Base-by-base conservation (phyloP, 2,888 invertebrate species). In the Auanema freiburgensis region DNA sequence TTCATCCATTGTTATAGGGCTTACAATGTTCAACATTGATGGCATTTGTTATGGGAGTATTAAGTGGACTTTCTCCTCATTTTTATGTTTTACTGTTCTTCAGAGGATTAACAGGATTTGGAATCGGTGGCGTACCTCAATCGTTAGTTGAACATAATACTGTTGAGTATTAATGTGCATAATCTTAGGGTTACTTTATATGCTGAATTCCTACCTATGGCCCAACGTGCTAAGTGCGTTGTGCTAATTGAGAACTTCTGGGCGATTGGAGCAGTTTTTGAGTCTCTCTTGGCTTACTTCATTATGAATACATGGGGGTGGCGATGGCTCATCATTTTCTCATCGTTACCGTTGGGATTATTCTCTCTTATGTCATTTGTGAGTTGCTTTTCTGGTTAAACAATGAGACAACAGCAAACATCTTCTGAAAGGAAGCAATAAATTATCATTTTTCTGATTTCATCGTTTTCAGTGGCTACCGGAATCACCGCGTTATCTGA, bases 231-330 rank as follows among this genome's bases (percentile, higher is more conserved):
- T 33, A 93, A 92, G 86, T 95, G 94, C 87, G 93, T 96, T 54
- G 92, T 95, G 42, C 88, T 95, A 76, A 88, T 95, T 69, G 95
- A 95, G 91, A 92, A 92, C 87, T 95, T 95, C 87, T 95, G 94
- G 95, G 93, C 94, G 0, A 88, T 95, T 50, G 95, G 95, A 42
- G 92, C 94, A 11, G 93, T 93, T 84, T 89, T 94, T 83, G 94
- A 94, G 86, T 93, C 93, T 55, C 89, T 92, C 21, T 86, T 95
- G 68, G 94, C 94, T 14, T 87, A 94, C 74, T 88, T 91, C 42
- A 90, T 95, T 61, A 94, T 94, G 91, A 93, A 93, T 1, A 90
- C 90, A 0, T 87, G 92, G 73, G 94, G 94, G 50, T 93, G 94
- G 89, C 89, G 92, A 80, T 93, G 92, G 90, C 88, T 95, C 41